Percentiles rank a stretch among this genome's conserved stretches.
phyloP scores from a whole-genome alignment of 2,113 vertebrate genomes.

The Herpetotheres cachinnans region DNA sequence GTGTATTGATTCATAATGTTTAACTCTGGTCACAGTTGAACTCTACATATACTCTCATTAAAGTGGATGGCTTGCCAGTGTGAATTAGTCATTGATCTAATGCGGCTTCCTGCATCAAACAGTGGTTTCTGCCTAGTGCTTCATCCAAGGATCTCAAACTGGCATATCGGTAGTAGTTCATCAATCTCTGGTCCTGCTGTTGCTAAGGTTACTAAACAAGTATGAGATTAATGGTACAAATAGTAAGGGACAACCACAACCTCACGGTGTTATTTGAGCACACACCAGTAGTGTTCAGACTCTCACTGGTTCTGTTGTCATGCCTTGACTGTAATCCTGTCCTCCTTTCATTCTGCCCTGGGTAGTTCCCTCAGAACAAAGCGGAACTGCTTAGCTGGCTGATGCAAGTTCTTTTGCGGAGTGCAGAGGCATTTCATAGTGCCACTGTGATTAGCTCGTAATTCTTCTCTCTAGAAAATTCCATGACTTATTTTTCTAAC shows the following conservation, averaged over 20 bases:
- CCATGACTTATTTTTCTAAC: not conserved
- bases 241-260: not conserved
- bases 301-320: not conserved
- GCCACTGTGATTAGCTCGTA: not conserved
- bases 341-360: not conserved
- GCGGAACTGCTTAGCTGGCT: not conserved
- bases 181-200: not conserved
- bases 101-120: not conserved
- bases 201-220: not conserved
- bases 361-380: not conserved
- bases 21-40: slow-evolving; percentile 6
- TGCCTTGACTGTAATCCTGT: not conserved
- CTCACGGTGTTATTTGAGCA: not conserved
- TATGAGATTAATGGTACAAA: not conserved
- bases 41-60: not conserved
- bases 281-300: not conserved
- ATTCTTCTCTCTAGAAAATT: not conserved
- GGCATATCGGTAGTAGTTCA: not conserved
- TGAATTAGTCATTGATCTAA: not conserved
- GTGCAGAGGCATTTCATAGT: not conserved
- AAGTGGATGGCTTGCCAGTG: not conserved
- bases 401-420: not conserved
- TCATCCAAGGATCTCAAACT: not conserved
- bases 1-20: not conserved
- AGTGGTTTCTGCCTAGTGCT: not conserved